Evolutionary conservation across 2,888 invertebrate species (phyloP), one percentile per base, ranked within the genome.

Genomic region (Cantharis rufa): DNA sequence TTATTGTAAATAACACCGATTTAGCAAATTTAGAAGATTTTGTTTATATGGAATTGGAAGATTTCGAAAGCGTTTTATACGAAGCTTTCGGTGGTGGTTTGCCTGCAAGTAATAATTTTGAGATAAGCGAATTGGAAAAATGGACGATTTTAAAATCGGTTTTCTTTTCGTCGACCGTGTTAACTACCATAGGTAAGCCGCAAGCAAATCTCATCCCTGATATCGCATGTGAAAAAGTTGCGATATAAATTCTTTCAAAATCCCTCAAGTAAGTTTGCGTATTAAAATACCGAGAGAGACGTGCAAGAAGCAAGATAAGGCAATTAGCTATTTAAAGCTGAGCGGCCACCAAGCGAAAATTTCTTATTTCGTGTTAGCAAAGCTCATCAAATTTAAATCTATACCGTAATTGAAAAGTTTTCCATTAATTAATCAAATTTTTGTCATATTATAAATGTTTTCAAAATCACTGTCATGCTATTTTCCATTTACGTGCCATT

Each of bases 131-230:
- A 64, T 73, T 82, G 16, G 91, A 92, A 81, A 92, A 93, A 84
- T 96, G 96, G 96, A 95, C 93, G 83, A 92, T 93, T 83, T 88
- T 95, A 69, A 95, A 95, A 87, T 94, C 96, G 4, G 94, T 96
- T 63, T 96, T 96, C 89, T 96, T 96, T 86, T 95, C 96, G 13
- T 96, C 96, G 27, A 96, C 96, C 71, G 95, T 97, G 82, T 92
- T 96, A 85, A 96, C 96, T 74, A 97, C 96, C 73, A 96, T 97
- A 88, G 96, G 96, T 95, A 90, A 87, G 88, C 73, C 3, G n/a
- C n/a, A n/a, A 48, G n/a, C 2, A n/a, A n/a, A 48, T n/a, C n/a
- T n/a, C n/a, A n/a, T n/a, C 48, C 48, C n/a, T n/a, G 13, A 48
- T 48, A 48, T 48, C 13, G 48, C 48, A n/a, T 48, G 48, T 48